Conservation (phyloP, 2,797 vertebrate species). For the Crocodylus rhombifer region DNA sequence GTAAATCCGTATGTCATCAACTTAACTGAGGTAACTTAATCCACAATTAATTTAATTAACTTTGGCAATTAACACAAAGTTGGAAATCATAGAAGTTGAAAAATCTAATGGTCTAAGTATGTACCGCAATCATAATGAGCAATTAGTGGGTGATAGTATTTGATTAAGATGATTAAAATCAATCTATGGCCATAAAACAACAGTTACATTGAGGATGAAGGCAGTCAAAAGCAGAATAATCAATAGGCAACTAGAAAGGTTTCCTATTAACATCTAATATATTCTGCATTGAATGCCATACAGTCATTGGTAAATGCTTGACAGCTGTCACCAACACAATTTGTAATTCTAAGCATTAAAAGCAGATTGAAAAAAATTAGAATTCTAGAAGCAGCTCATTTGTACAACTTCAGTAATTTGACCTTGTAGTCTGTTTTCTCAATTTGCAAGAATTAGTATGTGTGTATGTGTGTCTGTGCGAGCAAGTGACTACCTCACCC, state of each 20-base stretch:
- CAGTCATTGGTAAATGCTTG: rapidly evolving
- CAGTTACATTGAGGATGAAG: conserved; percentile 34
- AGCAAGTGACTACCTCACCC: not conserved
- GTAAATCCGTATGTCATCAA: conserved; percentile 32
- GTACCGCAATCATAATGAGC: not conserved
- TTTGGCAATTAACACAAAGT: conserved; percentile 49
- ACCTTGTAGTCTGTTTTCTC: not conserved
- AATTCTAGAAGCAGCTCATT: not conserved
- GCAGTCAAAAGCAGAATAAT: conserved; percentile 5
- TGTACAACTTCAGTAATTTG: not conserved
- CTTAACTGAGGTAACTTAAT: conserved; percentile 56
- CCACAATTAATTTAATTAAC: conserved; percentile 67
- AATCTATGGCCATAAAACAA: conserved; percentile 5
- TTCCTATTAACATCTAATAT: not conserved
- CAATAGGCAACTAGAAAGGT: not conserved
- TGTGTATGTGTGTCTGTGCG: too few relatives aligned
- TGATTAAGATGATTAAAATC: conserved; percentile 60
- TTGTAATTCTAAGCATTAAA: not conserved
- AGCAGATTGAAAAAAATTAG: not conserved
- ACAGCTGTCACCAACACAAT: not conserved
- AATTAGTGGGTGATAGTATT: not conserved
- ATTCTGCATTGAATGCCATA: not conserved
- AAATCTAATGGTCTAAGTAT: conserved; percentile 35
- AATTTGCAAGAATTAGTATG: not conserved
- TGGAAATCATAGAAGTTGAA: conserved; percentile 48